Percentiles rank a stretch among this genome's conserved stretches.
Conservation (phyloP, 2,113 vertebrate species). For the Microtus richardsoni region DNA sequence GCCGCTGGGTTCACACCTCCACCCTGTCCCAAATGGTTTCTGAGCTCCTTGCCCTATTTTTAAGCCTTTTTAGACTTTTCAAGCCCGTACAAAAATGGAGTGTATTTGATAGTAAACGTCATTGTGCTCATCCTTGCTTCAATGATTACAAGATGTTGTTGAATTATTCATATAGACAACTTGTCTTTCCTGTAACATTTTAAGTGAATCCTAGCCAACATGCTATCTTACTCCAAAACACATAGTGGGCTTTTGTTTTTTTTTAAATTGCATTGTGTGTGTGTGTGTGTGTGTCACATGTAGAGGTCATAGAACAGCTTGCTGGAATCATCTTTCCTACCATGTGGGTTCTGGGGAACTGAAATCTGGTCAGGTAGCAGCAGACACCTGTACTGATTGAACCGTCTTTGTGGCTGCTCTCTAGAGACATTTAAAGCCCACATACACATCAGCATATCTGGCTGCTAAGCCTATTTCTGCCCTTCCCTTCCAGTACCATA, state of each 20-base stretch:
- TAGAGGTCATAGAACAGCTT: not conserved
- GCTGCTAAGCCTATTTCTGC: not conserved
- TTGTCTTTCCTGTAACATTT: not conserved
- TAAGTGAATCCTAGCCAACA: conserved; percentile 15
- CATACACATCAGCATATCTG: not conserved
- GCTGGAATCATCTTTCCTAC: not conserved
- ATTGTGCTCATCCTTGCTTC: not conserved
- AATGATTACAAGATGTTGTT: not conserved
- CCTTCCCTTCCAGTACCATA: not conserved
- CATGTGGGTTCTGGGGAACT: not conserved
- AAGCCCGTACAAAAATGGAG: not conserved
- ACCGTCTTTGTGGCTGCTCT: not conserved
- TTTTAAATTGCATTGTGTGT: not conserved
- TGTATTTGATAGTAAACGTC: not conserved
- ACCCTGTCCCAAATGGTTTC: not conserved
- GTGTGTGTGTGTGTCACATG: not conserved
- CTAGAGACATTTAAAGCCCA: not conserved
- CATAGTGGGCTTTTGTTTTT: not conserved
- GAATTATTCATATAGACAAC: not conserved
- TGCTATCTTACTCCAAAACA: not conserved
- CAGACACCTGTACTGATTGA: not conserved
- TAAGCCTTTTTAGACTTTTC: not conserved
- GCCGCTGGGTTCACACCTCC: not conserved
- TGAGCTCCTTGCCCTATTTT: not conserved
- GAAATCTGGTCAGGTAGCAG: not conserved